Conservation (phyloP, 1,140 invertebrate genomes). For the Sipha flava region DNA sequence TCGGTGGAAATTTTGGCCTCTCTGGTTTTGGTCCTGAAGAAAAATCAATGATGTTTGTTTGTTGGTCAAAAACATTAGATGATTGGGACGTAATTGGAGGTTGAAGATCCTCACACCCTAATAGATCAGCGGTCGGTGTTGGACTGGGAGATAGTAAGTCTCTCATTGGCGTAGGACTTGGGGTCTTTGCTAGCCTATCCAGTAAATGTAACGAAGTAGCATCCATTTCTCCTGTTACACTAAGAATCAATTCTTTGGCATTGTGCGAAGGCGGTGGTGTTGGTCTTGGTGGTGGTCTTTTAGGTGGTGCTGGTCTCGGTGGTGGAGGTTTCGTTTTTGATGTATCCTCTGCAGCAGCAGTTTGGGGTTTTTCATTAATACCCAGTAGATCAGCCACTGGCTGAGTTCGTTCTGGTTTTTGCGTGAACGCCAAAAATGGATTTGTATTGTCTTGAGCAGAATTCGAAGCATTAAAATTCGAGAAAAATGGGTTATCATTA, state of each 20-base stretch:
- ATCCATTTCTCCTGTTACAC: conserved; percentile 79
- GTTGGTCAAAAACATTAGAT: background rate
- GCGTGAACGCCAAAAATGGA: conserved; percentile 45
- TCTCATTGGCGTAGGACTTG: conserved; percentile 68
- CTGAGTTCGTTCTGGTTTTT: background rate
- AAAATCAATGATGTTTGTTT: conserved; percentile 31
- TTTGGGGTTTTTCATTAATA: conserved; percentile 2
- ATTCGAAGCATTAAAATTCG: conserved; percentile 38
- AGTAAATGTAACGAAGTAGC: conserved; percentile 73
- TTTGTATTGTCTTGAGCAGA: conserved; percentile 44
- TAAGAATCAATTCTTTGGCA: conserved; percentile 75
- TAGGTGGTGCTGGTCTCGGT: conserved; percentile 37
- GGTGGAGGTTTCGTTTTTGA: conserved; percentile 38
- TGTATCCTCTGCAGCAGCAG: conserved; percentile 12
- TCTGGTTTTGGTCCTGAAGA: conserved; percentile 41
- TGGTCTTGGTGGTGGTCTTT: conserved; percentile 46
- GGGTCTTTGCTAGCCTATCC: conserved; percentile 70
- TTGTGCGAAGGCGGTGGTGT: conserved; percentile 55
- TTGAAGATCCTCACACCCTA: conserved; percentile 40
- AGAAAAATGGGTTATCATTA: conserved; percentile 53
- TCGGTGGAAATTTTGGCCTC: conserved; percentile 37
- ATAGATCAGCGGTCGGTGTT: conserved; percentile 56
- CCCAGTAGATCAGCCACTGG: conserved; percentile 2
- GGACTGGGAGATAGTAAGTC: conserved; percentile 73
- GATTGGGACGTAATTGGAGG: conserved; percentile 31